Percentiles rank a stretch among this genome's conserved stretches.
These are phyloP conservation scores for Spheniscus humboldti DNA, from an alignment of 2,797 vertebrate genomes.

Conservation along the genomic window DNA sequence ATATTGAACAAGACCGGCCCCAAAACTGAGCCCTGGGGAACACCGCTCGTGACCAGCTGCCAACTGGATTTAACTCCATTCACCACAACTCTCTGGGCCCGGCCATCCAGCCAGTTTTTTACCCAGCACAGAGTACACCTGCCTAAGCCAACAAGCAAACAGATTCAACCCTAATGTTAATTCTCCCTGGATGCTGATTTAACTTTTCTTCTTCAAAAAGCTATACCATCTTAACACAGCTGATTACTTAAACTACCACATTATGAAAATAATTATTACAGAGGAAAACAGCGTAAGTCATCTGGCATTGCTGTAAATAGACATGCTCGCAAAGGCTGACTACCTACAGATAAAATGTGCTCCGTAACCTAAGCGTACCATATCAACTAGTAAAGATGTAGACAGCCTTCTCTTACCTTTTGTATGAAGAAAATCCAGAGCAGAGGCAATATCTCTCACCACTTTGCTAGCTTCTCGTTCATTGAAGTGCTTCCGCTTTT, in stretches of 20 bases:
- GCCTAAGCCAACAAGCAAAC: not conserved
- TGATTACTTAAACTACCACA: not conserved
- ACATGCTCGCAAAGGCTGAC: not conserved
- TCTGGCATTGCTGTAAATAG: not conserved
- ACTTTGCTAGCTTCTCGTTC: slow-evolving; percentile 94
- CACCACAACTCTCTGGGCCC: no score
- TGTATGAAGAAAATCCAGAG: slow-evolving; percentile 93
- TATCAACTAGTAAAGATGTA: not conserved
- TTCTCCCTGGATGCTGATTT: not conserved
- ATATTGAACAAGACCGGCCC: no score
- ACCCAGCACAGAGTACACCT: no score
- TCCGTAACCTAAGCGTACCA: not conserved
- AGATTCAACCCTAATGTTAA: not conserved
- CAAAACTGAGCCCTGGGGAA: no score
- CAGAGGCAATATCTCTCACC: slow-evolving; percentile 89
- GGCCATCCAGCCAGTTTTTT: no score
- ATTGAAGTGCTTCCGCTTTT: slow-evolving; percentile 91
- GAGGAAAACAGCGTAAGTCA: not conserved
- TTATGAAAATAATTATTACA: not conserved
- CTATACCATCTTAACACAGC: not conserved
- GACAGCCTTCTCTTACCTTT: slow-evolving; percentile 80
- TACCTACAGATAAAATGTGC: not conserved
- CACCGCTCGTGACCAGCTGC: no score
- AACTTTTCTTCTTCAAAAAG: not conserved
- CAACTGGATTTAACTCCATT: no score